Evolutionary conservation across 53 echinoderm and acorn worm species (phyloP).

Genomic region (Paelopatides confundens): DNA sequence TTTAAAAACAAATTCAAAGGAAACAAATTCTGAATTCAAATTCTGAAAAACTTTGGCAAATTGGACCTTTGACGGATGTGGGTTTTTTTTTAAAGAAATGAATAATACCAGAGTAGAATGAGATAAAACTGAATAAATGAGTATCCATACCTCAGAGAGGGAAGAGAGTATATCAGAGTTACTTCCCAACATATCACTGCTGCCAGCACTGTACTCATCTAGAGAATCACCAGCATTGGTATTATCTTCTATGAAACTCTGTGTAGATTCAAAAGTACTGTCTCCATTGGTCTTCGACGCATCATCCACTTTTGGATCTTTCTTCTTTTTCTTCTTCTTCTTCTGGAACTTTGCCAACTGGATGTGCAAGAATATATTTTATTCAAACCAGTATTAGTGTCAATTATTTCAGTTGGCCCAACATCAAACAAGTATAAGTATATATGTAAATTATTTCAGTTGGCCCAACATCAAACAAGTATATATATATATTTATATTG

Average conservation of each 20-base stretch:
- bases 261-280: constrained; percentile 35
- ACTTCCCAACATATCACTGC: constrained; percentile 73
- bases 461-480: too few species aligned
- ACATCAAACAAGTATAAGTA: too few species aligned
- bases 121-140: neutral
- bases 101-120: too few species aligned
- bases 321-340: constrained; percentile 93
- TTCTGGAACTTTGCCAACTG: constrained; percentile 99
- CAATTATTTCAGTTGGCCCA: too few species aligned
- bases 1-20: too few species aligned
- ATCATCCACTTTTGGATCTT: constrained; percentile 36
- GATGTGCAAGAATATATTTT: neutral
- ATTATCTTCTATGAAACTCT: constrained; percentile 30
- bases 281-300: constrained; percentile 55
- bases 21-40: too few species aligned
- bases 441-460: too few species aligned
- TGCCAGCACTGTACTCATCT: constrained; percentile 69
- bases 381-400: too few species aligned
- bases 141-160: constrained; percentile 76
- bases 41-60: too few species aligned
- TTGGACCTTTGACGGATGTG: too few species aligned
- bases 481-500: too few species aligned
- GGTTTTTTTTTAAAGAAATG: too few species aligned
- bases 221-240: constrained; percentile 75
- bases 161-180: constrained; percentile 85